phyloP scores from a whole-genome alignment of 1,140 invertebrate species.

The Pachypsylla venusta region DNA sequence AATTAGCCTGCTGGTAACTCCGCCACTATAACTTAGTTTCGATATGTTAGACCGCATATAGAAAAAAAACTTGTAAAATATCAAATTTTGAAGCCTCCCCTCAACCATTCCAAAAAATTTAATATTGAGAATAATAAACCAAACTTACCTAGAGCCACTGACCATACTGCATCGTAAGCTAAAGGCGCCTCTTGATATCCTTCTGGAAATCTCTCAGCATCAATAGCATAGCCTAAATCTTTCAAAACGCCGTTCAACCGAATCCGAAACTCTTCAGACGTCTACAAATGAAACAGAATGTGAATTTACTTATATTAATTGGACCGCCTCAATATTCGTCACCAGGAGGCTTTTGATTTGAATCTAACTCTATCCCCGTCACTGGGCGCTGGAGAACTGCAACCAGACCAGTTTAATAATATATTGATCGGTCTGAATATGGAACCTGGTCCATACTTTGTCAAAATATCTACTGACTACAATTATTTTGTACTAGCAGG shows the following conservation, averaged over 20 bases:
- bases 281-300: constrained; percentile 34
- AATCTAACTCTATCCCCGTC: no score
- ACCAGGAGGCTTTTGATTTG: no score
- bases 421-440: no score
- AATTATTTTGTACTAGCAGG: no score
- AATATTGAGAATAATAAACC: background rate
- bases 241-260: constrained; percentile 63
- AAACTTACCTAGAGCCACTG: constrained; percentile 66
- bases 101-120: background rate
- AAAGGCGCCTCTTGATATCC: constrained; percentile 96
- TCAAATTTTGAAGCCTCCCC: background rate
- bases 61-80: background rate
- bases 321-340: no score
- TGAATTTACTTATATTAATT: constrained; percentile 10
- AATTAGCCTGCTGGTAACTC: no score
- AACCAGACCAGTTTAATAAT: no score
- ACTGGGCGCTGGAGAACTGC: no score
- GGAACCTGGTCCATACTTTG: no score
- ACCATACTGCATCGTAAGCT: constrained; percentile 98
- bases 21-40: no score
- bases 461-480: no score
- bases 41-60: background rate
- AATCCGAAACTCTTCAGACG: constrained; percentile 39
- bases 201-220: constrained; percentile 66
- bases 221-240: constrained; percentile 63